Evolutionary conservation across 1,140 invertebrate species (phyloP), one percentile per base, ranked within the genome.

Genomic region (Bursaphelenchus mucronatus): DNA sequence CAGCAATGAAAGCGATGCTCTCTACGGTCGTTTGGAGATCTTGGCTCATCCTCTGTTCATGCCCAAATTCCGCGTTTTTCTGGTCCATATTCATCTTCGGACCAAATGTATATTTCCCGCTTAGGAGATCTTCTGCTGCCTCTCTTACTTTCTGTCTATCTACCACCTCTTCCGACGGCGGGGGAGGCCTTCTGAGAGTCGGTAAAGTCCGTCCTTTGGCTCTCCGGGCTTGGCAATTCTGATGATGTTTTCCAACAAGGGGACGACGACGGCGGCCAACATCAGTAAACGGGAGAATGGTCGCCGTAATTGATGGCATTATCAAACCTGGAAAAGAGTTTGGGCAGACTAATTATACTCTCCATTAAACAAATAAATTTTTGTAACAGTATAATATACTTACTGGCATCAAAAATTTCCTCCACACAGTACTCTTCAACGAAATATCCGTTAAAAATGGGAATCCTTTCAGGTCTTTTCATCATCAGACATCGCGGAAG

Each of bases 1-100:
- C 76, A 7, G 82, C 82, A 40, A 85, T 85, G 66, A 83, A 85
- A 61, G 79, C 78, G 9, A 85, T 76, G 3, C 83, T 80, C 57
- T 85, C 83, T 13, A 84, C 80, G 19, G 84, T 83, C 52, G 80
- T 63, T 58, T 76, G 73, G 58, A 78, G 54, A 44, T 78, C 75
- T 40, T 66, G 45, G 50, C 66, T 55, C 59, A 71, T 49, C 19
- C 66, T 30, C 50, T 72, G 76, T 50, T 82, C 78, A 68, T 82
- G 80, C 40, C 80, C 77, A 61, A 95, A 85, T 82, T 95, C 92
- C 4, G 91, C 91, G 81, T 93, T 90, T 87, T 91, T 89, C 83
- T 90, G 90, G 82, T 86, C 86, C 30, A 30, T 30, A 30, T 30
- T 88, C 3, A 88, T 87, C 64, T 88, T 87, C 76, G 90, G 88